These are phyloP conservation scores for Chionoecetes opilio DNA, from an alignment of 1,140 invertebrate genomes.

Conservation along the genomic window DNA sequence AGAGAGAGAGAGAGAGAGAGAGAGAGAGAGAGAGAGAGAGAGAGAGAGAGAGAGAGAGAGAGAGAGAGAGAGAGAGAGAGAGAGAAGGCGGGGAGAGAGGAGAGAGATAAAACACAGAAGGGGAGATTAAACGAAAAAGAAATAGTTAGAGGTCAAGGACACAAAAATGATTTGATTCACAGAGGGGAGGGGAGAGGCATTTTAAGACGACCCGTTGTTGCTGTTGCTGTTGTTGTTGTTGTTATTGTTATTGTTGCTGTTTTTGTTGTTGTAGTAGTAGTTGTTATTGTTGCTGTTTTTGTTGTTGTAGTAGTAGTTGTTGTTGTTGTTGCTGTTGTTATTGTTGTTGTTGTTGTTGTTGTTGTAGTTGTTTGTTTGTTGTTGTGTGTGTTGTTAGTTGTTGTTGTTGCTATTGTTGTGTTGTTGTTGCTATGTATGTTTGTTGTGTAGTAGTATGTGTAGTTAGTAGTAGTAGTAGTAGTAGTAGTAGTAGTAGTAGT, in stretches of 20 bases:
- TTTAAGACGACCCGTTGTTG: neutral
- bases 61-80: slow-evolving; percentile 15
- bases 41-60: slow-evolving; percentile 34
- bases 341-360: neutral
- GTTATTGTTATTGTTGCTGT: neutral
- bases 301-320: neutral
- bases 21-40: neutral
- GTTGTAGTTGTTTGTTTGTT: too few species aligned
- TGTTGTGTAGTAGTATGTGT: too few species aligned
- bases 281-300: neutral
- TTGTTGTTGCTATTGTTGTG: too few species aligned
- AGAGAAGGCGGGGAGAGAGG: neutral
- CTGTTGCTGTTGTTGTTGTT: neutral
- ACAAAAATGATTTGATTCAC: neutral
- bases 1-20: slow-evolving; percentile 31
- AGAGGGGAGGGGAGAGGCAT: slow-evolving; percentile 1
- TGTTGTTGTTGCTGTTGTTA: neutral
- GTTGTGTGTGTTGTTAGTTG: too few species aligned
- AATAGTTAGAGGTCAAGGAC: neutral
- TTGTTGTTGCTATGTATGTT: too few species aligned
- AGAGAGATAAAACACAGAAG: neutral
- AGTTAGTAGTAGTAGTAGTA: too few species aligned
- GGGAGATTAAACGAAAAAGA: slow-evolving; percentile 30
- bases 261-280: neutral
- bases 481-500: neutral